Evolutionary conservation across 2,113 vertebrate genomes (phyloP).

Genomic region (Pollachius pollachius): DNA sequence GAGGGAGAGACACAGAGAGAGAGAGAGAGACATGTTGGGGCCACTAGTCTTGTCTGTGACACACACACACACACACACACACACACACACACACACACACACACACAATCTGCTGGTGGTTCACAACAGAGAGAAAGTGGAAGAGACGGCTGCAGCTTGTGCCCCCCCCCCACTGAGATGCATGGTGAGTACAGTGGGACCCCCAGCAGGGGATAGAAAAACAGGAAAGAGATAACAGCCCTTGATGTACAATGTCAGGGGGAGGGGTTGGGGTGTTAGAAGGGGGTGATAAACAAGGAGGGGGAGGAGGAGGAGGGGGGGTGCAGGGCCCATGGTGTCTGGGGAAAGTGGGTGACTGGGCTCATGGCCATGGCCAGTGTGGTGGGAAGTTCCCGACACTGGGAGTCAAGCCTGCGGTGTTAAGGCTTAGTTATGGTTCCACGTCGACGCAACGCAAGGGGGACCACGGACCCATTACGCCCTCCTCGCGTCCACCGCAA

Average conservation of each 20-base stretch:
- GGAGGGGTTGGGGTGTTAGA: not conserved
- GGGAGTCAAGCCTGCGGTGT: conserved; percentile 2
- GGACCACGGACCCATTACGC: too few relatives aligned
- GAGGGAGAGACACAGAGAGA: too few relatives aligned
- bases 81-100: too few relatives aligned
- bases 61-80: too few relatives aligned
- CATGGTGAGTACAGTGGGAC: conserved; percentile 50
- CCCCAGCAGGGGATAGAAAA: conserved; percentile 73
- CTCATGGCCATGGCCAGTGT: conserved; percentile 14
- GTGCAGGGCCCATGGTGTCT: conserved; percentile 32
- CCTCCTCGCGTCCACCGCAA: too few relatives aligned
- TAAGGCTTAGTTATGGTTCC: too few relatives aligned
- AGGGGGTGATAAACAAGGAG: conserved; percentile 43
- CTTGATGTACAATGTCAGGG: conserved; percentile 72
- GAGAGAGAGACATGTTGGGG: too few relatives aligned
- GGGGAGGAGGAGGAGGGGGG: conserved; percentile 1
- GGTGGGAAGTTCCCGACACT: not conserved
- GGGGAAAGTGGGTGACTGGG: conserved; percentile 12
- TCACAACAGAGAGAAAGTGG: not conserved
- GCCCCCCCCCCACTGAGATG: conserved; percentile 61
- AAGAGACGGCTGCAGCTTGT: not conserved
- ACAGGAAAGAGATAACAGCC: conserved; percentile 76
- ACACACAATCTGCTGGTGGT: too few relatives aligned
- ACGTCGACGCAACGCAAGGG: too few relatives aligned
- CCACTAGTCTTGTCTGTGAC: conserved; percentile 13